Base-by-base conservation (phyloP, 2,888 invertebrate species). In the Neria commutata region DNA sequence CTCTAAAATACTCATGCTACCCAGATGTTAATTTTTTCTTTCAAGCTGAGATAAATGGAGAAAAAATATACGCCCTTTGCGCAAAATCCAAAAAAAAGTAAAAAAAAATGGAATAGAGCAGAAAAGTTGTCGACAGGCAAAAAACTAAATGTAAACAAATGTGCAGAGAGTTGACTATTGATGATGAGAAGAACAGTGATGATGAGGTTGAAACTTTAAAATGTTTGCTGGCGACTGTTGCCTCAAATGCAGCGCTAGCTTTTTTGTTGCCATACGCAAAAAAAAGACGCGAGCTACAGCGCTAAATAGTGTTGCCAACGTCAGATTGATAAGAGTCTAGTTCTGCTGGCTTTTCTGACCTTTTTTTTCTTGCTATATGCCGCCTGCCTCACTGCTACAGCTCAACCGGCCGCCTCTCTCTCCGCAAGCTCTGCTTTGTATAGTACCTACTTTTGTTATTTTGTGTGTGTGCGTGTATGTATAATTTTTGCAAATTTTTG, bases 21-120 rank as follows among this genome's bases (percentile, higher is more conserved):
- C 37, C 37, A 37, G 37, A 37, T 37, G 37, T n/a, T n/a, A 37
- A 10, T 8, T 37, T 37, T 37, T 37, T n/a, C n/a, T 4, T 37
- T 14, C 8, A 37, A 37, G 8, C 8, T 37, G n/a, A 14, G n/a
- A n/a, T 37, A 37, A 37, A 8, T 14, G n/a, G n/a, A 11, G 8
- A 37, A n/a, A 37, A 42, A 19, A 42, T 8, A 42, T 50, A 50
- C 29, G 6, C 40, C 25, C 5, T 57, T 57, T 57, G 57, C 57
- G 57, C 57, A 57, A 57, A 53, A 57, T 57, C 57, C 57, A 48
- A 57, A 52, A 45, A 46, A 40, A 52, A 42, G 45, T 23, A 42
- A 29, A 37, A 56, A 25, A 56, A 56, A 46, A 24, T 6, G 26
- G 25, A 17, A 10, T 14, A 26, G n/a, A 21, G 33, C 2, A 17